A percentile compares a stretch with the other conserved stretches of the same genome.
Evolutionary conservation across 2,888 invertebrate genomes (phyloP).

Genomic region (Spatulosminthurus flaviceps): DNA sequence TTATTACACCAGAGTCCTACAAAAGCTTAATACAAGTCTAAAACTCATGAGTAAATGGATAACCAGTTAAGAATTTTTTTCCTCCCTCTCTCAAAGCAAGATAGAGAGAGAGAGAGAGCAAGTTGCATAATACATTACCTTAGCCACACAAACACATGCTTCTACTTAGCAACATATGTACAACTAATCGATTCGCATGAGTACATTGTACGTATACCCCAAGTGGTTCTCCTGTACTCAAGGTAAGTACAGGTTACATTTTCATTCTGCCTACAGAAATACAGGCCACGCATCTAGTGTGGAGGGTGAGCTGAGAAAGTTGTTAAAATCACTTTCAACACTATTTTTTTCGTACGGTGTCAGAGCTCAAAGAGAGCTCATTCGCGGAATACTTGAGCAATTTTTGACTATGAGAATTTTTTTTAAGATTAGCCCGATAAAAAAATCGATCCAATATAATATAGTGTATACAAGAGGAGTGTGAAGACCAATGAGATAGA

Average conservation of each 20-base stretch:
- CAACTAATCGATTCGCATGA: neutral
- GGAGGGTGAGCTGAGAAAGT: neutral
- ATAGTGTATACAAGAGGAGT: too few relatives aligned
- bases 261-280: neutral
- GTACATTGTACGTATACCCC: too few relatives aligned
- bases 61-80: constrained; percentile 26
- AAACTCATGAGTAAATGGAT: constrained; percentile 27
- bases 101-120: too few relatives aligned
- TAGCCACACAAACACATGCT: constrained; percentile 1
- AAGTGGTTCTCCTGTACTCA: too few relatives aligned
- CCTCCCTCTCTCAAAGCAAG: constrained; percentile 28
- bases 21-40: too few relatives aligned
- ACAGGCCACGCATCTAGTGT: too few relatives aligned
- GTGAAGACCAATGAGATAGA: constrained; percentile 45
- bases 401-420: constrained; percentile 42
- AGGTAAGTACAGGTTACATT: too few relatives aligned
- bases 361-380: constrained; percentile 27
- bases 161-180: neutral
- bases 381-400: constrained; percentile 18
- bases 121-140: constrained; percentile 45
- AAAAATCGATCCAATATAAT: constrained; percentile 51
- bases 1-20: too few relatives aligned
- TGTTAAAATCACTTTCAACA: constrained; percentile 41
- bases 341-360: neutral
- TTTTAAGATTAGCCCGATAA: constrained; percentile 52